These are phyloP conservation scores for Chaetops frenatus DNA, from an alignment of 2,113 vertebrate genomes.

Conservation along the genomic window DNA sequence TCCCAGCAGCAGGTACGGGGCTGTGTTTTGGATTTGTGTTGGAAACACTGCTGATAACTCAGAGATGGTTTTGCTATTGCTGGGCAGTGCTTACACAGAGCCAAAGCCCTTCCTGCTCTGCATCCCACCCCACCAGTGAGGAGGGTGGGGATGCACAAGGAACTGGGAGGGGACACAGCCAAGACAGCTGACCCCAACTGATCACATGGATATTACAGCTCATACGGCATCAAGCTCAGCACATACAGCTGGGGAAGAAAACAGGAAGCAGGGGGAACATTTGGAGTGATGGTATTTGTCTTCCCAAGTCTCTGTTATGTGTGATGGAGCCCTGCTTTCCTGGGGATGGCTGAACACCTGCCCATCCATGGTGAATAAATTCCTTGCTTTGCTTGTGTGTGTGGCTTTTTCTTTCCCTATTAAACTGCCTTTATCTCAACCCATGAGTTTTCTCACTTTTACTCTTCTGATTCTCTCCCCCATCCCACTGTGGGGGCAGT, in stretches of 20 bases:
- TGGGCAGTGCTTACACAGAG: neutral
- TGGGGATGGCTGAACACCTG: neutral
- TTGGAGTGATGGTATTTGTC: neutral
- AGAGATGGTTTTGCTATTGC: neutral
- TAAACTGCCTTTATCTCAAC: neutral
- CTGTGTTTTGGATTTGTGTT: neutral
- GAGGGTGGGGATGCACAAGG: neutral
- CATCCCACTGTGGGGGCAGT: neutral
- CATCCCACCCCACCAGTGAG: neutral
- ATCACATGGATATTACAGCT: neutral
- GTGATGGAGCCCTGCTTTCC: neutral
- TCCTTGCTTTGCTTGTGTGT: neutral
- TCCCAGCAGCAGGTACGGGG: neutral
- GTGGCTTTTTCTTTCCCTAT: neutral
- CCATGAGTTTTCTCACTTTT: neutral
- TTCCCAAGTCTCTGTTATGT: accelerated
- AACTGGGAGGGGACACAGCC: neutral
- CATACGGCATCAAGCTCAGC: neutral
- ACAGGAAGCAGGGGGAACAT: neutral
- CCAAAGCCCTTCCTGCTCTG: neutral
- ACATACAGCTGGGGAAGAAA: neutral
- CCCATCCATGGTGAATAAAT: neutral
- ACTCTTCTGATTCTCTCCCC: neutral
- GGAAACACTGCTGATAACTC: neutral
- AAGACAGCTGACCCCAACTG: neutral